A percentile compares a stretch with the other conserved stretches of the same genome.
phyloP scores from a whole-genome alignment of 2,888 invertebrate genomes.

The Pedicia rivosa region DNA sequence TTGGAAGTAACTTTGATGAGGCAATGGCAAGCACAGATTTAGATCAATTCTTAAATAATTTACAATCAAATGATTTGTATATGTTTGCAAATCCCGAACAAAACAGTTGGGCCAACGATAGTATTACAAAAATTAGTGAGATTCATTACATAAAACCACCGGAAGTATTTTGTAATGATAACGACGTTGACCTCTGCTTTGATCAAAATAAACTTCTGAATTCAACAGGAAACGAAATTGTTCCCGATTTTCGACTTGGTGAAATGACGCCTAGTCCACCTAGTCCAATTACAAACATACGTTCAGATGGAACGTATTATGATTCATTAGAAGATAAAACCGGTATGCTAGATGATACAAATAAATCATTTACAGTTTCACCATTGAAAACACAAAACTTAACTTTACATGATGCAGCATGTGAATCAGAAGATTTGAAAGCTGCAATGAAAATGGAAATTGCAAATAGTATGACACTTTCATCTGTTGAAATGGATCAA shows the following conservation, averaged over 20 bases:
- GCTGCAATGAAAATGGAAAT: slow-evolving; percentile 10
- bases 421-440: slow-evolving; percentile 14
- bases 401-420: slow-evolving; percentile 14
- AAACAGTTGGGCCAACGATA: slow-evolving; percentile 19
- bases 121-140: slow-evolving; percentile 13
- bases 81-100: slow-evolving; percentile 18
- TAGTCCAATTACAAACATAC: not conserved
- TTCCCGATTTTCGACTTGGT: not conserved
- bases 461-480: slow-evolving; percentile 17
- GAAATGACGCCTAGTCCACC: not conserved
- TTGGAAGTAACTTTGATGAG: slow-evolving; percentile 38
- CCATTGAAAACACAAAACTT: slow-evolving; percentile 15
- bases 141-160: slow-evolving; percentile 27
- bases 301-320: slow-evolving; percentile 1
- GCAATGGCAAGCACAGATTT: slow-evolving; percentile 40
- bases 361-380: slow-evolving; percentile 8
- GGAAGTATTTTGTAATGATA: slow-evolving; percentile 26
- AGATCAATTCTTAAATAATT: slow-evolving; percentile 48
- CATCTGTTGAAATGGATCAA: slow-evolving; percentile 15
- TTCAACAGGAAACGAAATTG: not conserved
- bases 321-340: slow-evolving; percentile 6
- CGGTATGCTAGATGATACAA: not conserved
- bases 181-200: slow-evolving; percentile 20
- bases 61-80: slow-evolving; percentile 38
- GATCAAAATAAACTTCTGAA: not conserved